phyloP scores from a whole-genome alignment of 2,888 invertebrate genomes.

The Spisula subtruncata region DNA sequence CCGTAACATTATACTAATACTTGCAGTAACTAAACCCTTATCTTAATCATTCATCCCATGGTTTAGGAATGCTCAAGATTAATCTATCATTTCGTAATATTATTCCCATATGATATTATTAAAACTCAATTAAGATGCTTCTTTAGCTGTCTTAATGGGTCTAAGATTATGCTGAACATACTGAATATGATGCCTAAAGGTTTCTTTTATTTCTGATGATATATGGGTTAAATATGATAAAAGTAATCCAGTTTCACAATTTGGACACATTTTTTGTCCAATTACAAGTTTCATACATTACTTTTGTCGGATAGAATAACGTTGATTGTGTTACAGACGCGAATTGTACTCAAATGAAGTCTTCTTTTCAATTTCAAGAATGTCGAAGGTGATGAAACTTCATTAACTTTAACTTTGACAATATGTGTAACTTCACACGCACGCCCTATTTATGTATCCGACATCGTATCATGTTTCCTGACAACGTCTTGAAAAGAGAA shows the following conservation, averaged over 20 bases:
- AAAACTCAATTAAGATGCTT: slow-evolving; percentile 21
- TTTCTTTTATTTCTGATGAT: slow-evolving; percentile 28
- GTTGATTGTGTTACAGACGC: background rate
- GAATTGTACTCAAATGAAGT: background rate
- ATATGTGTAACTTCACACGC: slow-evolving; percentile 9
- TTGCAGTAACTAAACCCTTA: background rate
- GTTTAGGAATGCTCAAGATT: background rate
- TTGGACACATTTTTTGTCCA: background rate
- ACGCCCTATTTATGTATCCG: background rate
- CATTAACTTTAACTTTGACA: slow-evolving; percentile 11
- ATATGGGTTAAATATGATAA: slow-evolving; percentile 34
- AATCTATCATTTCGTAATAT: slow-evolving; percentile 15
- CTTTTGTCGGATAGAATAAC: background rate
- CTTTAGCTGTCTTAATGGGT: background rate
- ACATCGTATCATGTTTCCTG: background rate
- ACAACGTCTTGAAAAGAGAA: background rate
- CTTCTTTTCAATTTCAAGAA: background rate
- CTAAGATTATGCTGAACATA: slow-evolving; percentile 14
- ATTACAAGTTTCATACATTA: background rate
- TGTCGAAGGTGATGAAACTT: slow-evolving; percentile 3
- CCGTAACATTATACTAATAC: background rate
- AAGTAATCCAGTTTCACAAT: slow-evolving; percentile 25
- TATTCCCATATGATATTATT: slow-evolving; percentile 17
- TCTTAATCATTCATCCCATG: background rate
- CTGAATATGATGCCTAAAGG: slow-evolving; percentile 23